Conservation (phyloP, 2,888 invertebrate species). For the Drosophila putrida region DNA sequence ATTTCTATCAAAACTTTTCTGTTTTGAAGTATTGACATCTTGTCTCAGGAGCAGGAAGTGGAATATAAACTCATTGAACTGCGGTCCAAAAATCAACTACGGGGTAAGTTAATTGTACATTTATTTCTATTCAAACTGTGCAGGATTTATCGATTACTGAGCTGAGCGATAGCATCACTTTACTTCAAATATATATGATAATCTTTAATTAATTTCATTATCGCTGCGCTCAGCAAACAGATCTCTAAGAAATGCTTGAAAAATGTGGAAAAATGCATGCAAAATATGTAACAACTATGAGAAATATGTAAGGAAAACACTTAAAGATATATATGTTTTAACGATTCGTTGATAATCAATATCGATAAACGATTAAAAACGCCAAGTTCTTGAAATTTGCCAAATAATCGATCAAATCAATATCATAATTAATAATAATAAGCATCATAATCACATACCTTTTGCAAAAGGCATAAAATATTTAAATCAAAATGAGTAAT, state of each 20-base stretch:
- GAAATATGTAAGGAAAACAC: slow-evolving; percentile 13
- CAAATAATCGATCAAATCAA: slow-evolving; percentile 2
- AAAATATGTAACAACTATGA: slow-evolving; percentile 44
- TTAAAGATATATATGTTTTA: slow-evolving; percentile 29
- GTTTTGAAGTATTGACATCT: not conserved
- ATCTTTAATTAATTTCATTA: not conserved
- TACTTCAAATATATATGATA: no score
- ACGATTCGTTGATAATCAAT: slow-evolving; percentile 15
- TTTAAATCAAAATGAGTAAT: slow-evolving; percentile 1
- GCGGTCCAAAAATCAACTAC: slow-evolving; percentile 41
- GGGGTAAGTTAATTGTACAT: slow-evolving; percentile 20
- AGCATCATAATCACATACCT: not conserved
- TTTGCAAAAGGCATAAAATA: not conserved
- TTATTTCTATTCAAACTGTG: slow-evolving; percentile 20
- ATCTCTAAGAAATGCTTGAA: slow-evolving; percentile 29
- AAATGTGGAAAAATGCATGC: slow-evolving; percentile 40
- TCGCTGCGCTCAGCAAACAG: slow-evolving; percentile 32
- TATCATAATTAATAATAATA: not conserved
- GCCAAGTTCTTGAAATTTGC: slow-evolving; percentile 16
- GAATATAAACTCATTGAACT: slow-evolving; percentile 13
- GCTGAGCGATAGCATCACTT: slow-evolving; percentile 13
- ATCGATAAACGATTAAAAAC: slow-evolving; percentile 20
- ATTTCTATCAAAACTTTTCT: not conserved
- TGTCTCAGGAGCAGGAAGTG: not conserved
- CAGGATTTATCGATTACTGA: slow-evolving; percentile 32